Conservation (phyloP, 1,140 invertebrate species). For the Episyrphus balteatus region DNA sequence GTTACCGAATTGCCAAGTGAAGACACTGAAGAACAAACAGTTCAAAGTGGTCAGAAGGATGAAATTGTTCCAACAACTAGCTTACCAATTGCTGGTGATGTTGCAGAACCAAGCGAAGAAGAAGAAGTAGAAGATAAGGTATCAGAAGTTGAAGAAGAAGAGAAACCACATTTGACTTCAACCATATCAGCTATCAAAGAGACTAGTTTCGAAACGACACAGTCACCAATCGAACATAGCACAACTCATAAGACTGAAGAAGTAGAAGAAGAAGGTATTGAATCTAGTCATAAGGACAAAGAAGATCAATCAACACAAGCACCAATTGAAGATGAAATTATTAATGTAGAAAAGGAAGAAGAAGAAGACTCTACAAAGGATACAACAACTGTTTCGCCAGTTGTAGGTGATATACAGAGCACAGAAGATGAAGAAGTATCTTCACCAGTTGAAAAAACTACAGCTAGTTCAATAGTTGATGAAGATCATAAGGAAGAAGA, state of each 20-base stretch:
- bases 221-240: not conserved
- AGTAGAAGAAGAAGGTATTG: constrained; percentile 8
- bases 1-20: constrained; percentile 1
- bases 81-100: not conserved
- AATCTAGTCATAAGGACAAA: not conserved
- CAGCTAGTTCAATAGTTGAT: constrained; percentile 9
- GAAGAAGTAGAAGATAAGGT: constrained; percentile 4
- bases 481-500: constrained; percentile 7
- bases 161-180: not conserved
- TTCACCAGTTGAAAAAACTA: not conserved
- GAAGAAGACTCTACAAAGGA: constrained; percentile 9
- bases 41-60: not conserved
- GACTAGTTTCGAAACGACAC: constrained; percentile 8
- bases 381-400: not conserved
- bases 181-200: constrained; percentile 7
- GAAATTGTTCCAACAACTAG: not conserved
- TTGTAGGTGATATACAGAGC: not conserved
- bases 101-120: constrained; percentile 3
- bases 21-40: constrained; percentile 4
- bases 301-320: not conserved
- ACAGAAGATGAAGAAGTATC: too few relatives aligned
- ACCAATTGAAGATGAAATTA: constrained; percentile 2
- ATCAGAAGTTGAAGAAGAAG: constrained; percentile 5
- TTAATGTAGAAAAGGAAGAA: constrained; percentile 17
- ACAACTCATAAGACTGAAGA: constrained; percentile 3